These are phyloP conservation scores for Callopanchax toddi DNA, from an alignment of 2,113 vertebrate species.

Conservation along the genomic window DNA sequence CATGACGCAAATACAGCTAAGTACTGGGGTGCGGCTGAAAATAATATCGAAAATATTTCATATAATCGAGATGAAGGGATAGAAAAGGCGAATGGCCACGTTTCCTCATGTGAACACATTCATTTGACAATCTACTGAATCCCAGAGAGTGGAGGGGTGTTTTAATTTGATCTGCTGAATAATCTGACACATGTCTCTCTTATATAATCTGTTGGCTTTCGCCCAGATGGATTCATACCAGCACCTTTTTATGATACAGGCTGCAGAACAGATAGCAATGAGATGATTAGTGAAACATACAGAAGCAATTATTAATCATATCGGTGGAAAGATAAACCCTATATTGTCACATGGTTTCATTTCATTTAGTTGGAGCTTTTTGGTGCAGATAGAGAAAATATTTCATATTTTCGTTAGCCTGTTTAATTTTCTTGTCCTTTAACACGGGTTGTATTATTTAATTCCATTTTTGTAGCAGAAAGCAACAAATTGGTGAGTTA, in stretches of 20 bases:
- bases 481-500: background rate
- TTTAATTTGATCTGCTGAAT: background rate
- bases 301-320: background rate
- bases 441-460: background rate
- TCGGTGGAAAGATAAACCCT: background rate
- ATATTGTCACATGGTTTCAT: background rate
- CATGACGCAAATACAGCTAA: background rate
- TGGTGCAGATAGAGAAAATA: background rate
- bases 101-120: background rate
- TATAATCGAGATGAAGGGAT: background rate
- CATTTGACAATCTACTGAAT: background rate
- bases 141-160: background rate
- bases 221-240: background rate
- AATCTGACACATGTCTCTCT: background rate
- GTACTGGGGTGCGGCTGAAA: background rate
- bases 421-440: background rate
- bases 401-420: background rate
- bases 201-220: background rate
- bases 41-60: background rate
- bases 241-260: background rate
- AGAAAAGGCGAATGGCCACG: background rate
- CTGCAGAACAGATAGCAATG: background rate
- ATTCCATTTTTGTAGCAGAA: background rate
- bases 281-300: background rate
- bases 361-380: too few species aligned